Percentiles rank a stretch among this genome's conserved stretches.
Evolutionary conservation across 2,888 invertebrate genomes (phyloP).

Genomic region (Drosophila mercatorum): DNA sequence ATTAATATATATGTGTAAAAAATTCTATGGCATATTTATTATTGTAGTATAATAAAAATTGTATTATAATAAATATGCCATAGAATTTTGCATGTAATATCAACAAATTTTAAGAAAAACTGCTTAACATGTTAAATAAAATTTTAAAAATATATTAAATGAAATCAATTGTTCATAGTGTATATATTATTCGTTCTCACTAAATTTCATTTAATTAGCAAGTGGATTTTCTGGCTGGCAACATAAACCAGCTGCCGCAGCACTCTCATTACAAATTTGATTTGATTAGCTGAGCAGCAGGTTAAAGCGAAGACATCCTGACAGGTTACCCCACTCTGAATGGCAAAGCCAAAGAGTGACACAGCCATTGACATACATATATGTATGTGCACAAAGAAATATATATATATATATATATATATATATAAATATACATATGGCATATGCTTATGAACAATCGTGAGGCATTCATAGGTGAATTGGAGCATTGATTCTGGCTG

Average conservation of each 20-base stretch:
- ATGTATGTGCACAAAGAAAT: not conserved
- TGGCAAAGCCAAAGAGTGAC: not conserved
- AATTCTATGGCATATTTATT: too few relatives aligned
- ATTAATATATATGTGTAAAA: too few relatives aligned
- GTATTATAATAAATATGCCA: too few relatives aligned
- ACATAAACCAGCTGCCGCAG: slow-evolving; percentile 46
- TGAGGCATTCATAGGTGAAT: slow-evolving; percentile 9
- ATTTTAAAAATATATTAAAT: not conserved
- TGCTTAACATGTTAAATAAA: too few relatives aligned
- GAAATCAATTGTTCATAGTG: not conserved
- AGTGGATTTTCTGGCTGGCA: slow-evolving; percentile 38
- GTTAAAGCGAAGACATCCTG: slow-evolving; percentile 17
- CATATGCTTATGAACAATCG: slow-evolving; percentile 24
- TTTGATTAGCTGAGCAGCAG: slow-evolving; percentile 49
- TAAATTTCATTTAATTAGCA: slow-evolving; percentile 14
- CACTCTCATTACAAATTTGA: slow-evolving; percentile 55
- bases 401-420: not conserved
- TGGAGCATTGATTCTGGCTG: slow-evolving; percentile 10
- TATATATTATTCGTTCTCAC: not conserved
- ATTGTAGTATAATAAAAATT: too few relatives aligned
- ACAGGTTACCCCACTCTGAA: slow-evolving; percentile 43
- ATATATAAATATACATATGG: not conserved
- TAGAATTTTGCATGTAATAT: too few relatives aligned
- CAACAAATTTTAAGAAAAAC: too few relatives aligned
- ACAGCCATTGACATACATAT: not conserved